Base-by-base conservation (phyloP, 2,888 invertebrate species). In the Coelogynopora nodosa region DNA sequence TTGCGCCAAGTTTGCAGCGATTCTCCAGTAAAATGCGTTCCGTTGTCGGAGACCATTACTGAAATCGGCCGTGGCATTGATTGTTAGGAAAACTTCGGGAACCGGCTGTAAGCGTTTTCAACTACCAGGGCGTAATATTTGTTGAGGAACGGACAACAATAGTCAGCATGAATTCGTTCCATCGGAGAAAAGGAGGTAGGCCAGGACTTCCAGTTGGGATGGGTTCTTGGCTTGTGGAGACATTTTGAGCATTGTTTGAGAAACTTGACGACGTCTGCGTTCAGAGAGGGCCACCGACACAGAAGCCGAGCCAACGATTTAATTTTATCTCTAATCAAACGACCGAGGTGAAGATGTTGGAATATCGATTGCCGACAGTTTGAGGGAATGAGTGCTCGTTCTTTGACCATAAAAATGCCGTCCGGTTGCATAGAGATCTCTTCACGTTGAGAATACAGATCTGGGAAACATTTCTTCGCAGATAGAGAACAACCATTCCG, bases 21-120 rank as follows among this genome's bases (percentile, higher is more conserved):
- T 82, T 82, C 30, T 30, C 83, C 23, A 10, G 83, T 30, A 28
- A 82, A 82, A 28, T 82, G 83, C 5, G n/a, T 82, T 82, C 83
- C 83, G 28, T 82, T 82, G 28, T 82, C 83, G 27, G 83, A 2
- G 18, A 82, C 83, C 10, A 82, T 30, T n/a, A 82, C 83, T 82
- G 83, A 82, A 82, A 28, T 28, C 29, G 2, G 83, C 83, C 5
- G 83, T 82, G 2, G 83, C 83, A 27, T 82, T 2, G 2, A 23
- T 30, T 28, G 83, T 82, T 28, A 82, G 28, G 83, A 82, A 82
- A 23, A 82, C 83, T 27, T 82, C 31, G 83, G 83, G 23, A 82
- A 82, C 23, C 28, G 10, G 28, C 30, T 82, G 28, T 30, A 82
- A 10, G 81, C 2, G n/a, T 74, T 26, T 23, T 74, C 74, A 74